Evolutionary conservation across 1,140 invertebrate genomes (phyloP).

Genomic region (Eufriesea mexicana): DNA sequence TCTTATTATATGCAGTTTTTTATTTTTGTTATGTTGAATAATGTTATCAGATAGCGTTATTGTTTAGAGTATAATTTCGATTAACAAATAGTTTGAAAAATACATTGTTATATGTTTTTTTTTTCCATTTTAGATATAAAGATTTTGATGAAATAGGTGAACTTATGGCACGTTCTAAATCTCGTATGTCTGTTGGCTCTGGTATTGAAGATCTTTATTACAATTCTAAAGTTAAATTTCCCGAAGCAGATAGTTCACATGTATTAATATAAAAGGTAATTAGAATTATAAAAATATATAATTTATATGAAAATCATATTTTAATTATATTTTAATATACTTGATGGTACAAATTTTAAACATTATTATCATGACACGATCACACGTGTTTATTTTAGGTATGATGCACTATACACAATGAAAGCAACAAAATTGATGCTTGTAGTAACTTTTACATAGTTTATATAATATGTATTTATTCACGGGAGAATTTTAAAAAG

Average conservation of each 20-base stretch:
- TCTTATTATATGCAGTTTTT: not conserved
- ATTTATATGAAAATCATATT: not conserved
- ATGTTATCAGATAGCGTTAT: not conserved
- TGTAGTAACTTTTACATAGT: not conserved
- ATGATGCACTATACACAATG: not conserved
- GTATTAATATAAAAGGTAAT: constrained; percentile 73
- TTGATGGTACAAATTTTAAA: not conserved
- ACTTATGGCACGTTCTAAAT: constrained; percentile 83
- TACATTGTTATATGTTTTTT: constrained; percentile 21
- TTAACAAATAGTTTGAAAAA: no score
- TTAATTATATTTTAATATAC: not conserved
- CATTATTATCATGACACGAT: not conserved
- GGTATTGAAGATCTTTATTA: constrained; percentile 78
- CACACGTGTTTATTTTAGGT: not conserved
- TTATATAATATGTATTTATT: constrained; percentile 27
- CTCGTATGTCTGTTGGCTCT: constrained; percentile 80
- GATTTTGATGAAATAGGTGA: constrained; percentile 83
- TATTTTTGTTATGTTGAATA: constrained; percentile 3
- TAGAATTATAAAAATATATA: not conserved
- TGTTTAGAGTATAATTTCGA: no score
- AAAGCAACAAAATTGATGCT: not conserved
- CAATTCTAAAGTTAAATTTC: constrained; percentile 76
- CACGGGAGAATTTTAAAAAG: constrained; percentile 5
- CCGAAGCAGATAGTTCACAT: constrained; percentile 73
- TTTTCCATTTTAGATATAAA: constrained; percentile 70